These are phyloP conservation scores for Laticauda colubrina DNA, from an alignment of 2,113 vertebrate species.

Conservation along the genomic window DNA sequence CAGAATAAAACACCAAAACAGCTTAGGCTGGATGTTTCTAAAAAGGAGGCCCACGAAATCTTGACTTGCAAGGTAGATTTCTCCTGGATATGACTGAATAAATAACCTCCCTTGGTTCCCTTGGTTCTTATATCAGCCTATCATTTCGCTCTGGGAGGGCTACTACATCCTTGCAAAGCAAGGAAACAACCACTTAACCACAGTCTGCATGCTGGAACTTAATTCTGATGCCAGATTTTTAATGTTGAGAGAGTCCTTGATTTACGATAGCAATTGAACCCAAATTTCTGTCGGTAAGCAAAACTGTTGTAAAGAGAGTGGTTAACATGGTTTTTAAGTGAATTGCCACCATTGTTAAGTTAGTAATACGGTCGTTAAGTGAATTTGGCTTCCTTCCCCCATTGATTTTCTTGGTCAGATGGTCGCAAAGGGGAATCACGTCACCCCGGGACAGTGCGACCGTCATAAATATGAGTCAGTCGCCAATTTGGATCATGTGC, in stretches of 20 bases:
- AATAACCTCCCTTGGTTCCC: too few relatives aligned
- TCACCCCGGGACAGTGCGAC: neutral
- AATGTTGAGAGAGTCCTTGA: neutral
- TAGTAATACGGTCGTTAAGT: neutral
- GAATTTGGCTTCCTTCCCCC: neutral
- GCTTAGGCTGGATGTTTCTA: neutral
- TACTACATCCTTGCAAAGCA: neutral
- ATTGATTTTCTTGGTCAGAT: neutral
- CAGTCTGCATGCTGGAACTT: fast-evolving
- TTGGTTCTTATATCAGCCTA: neutral
- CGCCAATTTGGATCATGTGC: too few relatives aligned
- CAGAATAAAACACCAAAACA: neutral
- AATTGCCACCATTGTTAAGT: neutral
- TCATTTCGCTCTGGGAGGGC: neutral
- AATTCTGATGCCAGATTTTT: too few relatives aligned
- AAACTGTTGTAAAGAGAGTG: neutral
- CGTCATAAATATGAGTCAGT: neutral
- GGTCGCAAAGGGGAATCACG: neutral
- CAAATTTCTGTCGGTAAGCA: neutral
- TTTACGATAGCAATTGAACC: neutral
- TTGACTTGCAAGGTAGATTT: neutral
- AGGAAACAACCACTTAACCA: neutral
- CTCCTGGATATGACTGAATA: neutral
- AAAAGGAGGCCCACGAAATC: neutral
- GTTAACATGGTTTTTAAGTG: neutral